Evolutionary conservation across 2,113 vertebrate species (phyloP).

Genomic region (Lycaon pictus): DNA sequence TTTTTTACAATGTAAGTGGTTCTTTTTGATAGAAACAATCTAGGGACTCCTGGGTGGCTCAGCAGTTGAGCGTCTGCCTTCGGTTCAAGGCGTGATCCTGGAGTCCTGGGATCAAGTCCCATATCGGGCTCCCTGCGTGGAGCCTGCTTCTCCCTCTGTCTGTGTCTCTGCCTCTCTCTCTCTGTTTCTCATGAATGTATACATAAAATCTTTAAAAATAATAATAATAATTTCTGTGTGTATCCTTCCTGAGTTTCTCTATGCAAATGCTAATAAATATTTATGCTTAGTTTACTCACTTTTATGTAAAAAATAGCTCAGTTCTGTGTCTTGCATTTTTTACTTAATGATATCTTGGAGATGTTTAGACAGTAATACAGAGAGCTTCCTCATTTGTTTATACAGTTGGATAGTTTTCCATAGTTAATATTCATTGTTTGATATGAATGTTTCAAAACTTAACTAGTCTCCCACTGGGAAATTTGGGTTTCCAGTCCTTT

Average conservation of each 20-base stretch:
- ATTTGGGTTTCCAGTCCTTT: constrained; percentile 44
- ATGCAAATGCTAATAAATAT: constrained; percentile 31
- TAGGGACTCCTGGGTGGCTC: background rate
- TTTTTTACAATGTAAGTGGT: background rate
- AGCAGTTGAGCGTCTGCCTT: background rate
- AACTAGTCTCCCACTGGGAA: constrained; percentile 7
- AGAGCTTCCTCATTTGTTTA: constrained; percentile 9
- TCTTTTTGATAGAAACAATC: constrained; percentile 44
- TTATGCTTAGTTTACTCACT: background rate
- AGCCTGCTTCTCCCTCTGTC: background rate
- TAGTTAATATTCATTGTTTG: background rate
- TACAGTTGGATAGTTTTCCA: background rate
- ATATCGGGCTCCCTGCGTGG: background rate
- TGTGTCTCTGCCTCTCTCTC: background rate
- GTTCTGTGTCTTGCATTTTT: background rate
- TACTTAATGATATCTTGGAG: background rate
- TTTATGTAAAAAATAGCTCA: background rate
- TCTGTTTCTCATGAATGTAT: background rate
- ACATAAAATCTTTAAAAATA: background rate
- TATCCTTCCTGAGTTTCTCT: constrained; percentile 12
- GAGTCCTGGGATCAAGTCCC: background rate
- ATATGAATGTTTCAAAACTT: background rate
- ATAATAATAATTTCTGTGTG: constrained; percentile 2
- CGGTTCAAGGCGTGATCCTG: background rate
- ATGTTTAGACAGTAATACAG: background rate